Percentiles rank a stretch among this genome's conserved stretches.
Conservation (phyloP, 2,888 invertebrate genomes). For the Platycnemis pennipes region DNA sequence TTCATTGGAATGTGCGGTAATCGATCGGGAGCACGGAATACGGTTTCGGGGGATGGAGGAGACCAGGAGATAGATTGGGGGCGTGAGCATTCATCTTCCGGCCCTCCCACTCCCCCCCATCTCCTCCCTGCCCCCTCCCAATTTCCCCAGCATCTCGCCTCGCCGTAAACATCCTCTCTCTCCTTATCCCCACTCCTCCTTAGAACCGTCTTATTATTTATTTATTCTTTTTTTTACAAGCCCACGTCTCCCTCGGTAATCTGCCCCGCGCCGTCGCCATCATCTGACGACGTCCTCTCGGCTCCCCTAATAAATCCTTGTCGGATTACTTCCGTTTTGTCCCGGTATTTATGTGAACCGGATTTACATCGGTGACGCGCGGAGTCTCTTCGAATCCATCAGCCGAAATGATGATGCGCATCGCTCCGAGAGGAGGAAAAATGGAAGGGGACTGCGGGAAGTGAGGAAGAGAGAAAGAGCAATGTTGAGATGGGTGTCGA, state of each 20-base stretch:
- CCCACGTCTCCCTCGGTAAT: conserved; percentile 21
- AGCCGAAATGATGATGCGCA: conserved; percentile 30
- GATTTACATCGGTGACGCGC: conserved; percentile 51
- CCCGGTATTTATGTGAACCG: conserved; percentile 59
- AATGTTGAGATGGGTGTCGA: not conserved
- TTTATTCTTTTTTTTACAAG: conserved; percentile 34
- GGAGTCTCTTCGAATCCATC: conserved; percentile 56
- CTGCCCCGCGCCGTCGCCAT: conserved; percentile 25
- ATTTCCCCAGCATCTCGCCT: not conserved
- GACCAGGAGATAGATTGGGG: not conserved
- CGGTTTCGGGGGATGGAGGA: not conserved
- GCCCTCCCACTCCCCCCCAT: not conserved
- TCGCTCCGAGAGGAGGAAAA: not conserved
- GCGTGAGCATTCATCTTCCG: not conserved
- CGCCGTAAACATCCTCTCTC: conserved; percentile 40
- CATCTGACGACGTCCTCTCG: conserved; percentile 29
- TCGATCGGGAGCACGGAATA: not conserved
- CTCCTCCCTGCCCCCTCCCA: not conserved
- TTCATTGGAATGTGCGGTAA: conserved; percentile 46
- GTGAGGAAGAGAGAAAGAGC: too few relatives aligned
- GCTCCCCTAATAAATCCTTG: conserved; percentile 60
- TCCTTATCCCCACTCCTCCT: not conserved
- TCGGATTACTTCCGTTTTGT: conserved; percentile 66
- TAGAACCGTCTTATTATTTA: not conserved
- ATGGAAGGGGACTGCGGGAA: not conserved